A percentile compares a stretch with the other conserved stretches of the same genome.
Evolutionary conservation across 2,113 vertebrate species (phyloP).

Genomic region (Hypanus sabinus): DNA sequence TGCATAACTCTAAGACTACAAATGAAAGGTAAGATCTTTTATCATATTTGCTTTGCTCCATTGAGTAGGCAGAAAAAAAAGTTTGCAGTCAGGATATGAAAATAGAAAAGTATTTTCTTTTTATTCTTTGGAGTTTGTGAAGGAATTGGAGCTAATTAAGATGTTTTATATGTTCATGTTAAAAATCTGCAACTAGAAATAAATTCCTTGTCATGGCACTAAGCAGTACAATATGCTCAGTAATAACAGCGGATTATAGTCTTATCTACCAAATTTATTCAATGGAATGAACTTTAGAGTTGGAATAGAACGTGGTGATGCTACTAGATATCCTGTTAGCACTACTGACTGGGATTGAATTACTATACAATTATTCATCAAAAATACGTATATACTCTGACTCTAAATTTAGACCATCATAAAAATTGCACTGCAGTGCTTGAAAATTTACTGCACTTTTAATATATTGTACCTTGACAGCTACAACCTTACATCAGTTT

Average conservation of each 20-base stretch:
- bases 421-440: not conserved
- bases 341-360: too few species aligned
- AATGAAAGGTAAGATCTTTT: not conserved
- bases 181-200: not conserved
- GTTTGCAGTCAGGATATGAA: not conserved
- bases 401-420: not conserved
- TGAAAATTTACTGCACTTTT: constrained; percentile 26
- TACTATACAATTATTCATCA: not conserved
- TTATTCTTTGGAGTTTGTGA: not conserved
- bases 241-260: too few species aligned
- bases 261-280: too few species aligned
- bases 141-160: not conserved
- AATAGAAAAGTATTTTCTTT: not conserved
- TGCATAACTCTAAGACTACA: too few species aligned
- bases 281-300: too few species aligned
- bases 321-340: too few species aligned
- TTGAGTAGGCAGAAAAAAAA: not conserved
- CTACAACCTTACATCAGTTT: not conserved
- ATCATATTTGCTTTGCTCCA: not conserved
- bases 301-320: too few species aligned
- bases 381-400: not conserved
- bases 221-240: too few species aligned
- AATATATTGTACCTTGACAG: not conserved
- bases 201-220: too few species aligned
- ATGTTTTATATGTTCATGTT: not conserved